Evolutionary conservation across 2,888 invertebrate genomes (phyloP).

Genomic region (Macrosiphum euphorbiae): DNA sequence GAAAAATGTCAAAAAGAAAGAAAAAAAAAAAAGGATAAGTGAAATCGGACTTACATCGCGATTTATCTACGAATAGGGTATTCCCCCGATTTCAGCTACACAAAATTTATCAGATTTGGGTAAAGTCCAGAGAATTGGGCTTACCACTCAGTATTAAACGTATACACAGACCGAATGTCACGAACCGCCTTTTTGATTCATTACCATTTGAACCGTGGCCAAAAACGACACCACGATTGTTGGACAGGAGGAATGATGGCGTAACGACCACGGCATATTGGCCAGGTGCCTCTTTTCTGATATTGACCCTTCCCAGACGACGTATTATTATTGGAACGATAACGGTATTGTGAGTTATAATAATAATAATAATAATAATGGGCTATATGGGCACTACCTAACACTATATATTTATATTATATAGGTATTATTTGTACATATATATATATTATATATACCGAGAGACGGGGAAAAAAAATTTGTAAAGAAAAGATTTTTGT

Average conservation of each 20-base stretch:
- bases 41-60: background rate
- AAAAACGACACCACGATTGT: conserved; percentile 37
- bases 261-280: background rate
- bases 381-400: background rate
- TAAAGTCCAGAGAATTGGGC: conserved; percentile 16
- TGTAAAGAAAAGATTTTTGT: background rate
- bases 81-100: background rate
- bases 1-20: background rate
- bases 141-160: conserved; percentile 15
- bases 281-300: conserved; percentile 52
- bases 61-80: background rate
- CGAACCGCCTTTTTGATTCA: conserved; percentile 32
- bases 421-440: background rate
- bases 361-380: background rate
- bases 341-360: conserved; percentile 12
- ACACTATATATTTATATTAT: background rate
- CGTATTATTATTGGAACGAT: conserved; percentile 38
- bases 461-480: background rate
- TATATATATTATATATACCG: background rate
- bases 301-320: conserved; percentile 62
- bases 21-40: conserved; percentile 5
- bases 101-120: conserved; percentile 30
- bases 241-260: background rate
- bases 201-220: conserved; percentile 45
- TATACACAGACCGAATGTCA: conserved; percentile 43